These are phyloP conservation scores for Coenonympha glycerion DNA, from an alignment of 2,888 invertebrate genomes.

Conservation along the genomic window DNA sequence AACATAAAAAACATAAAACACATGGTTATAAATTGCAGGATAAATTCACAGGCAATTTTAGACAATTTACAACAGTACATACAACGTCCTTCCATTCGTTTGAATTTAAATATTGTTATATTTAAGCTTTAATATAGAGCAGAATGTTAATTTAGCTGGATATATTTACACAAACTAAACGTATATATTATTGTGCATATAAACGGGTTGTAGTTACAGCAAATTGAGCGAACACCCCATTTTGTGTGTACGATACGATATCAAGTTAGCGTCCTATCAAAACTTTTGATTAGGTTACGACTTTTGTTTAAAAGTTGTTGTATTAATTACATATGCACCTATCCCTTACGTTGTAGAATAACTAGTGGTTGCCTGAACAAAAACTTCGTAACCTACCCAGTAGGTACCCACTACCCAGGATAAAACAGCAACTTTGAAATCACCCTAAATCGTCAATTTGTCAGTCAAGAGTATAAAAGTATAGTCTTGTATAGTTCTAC, in stretches of 20 bases:
- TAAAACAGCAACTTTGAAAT: no score
- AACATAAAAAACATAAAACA: no score
- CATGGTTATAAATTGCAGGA: neutral
- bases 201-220: slow-evolving; percentile 58
- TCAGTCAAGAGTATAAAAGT: no score
- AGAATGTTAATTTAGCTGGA: slow-evolving; percentile 25
- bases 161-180: slow-evolving; percentile 27
- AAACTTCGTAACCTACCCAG: no score
- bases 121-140: slow-evolving; percentile 20
- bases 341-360: no score
- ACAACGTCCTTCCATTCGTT: no score
- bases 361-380: no score
- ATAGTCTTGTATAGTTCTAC: no score
- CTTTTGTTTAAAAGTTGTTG: neutral
- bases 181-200: slow-evolving; percentile 40
- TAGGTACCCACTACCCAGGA: no score
- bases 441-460: no score
- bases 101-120: slow-evolving; percentile 3
- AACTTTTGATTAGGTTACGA: neutral
- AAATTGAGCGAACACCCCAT: slow-evolving; percentile 29
- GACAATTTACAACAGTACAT: neutral
- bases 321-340: no score
- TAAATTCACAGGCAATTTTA: neutral
- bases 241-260: slow-evolving; percentile 36
- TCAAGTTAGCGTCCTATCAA: neutral